Conservation (phyloP, 2,113 vertebrate species). For the Ammospiza caudacuta region DNA sequence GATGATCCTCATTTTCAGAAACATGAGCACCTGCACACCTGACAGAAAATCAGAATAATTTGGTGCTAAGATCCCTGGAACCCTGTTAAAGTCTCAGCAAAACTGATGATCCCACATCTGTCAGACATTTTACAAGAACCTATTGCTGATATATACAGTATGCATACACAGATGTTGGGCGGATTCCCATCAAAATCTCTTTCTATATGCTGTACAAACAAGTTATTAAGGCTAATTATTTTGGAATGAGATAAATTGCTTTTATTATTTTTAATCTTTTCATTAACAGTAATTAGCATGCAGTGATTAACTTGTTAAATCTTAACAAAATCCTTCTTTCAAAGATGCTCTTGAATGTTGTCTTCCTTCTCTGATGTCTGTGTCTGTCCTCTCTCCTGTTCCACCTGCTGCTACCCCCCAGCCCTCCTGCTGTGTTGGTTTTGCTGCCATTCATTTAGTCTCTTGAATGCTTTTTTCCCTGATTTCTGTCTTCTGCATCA, state of each 20-base stretch:
- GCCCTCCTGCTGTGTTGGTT: neutral
- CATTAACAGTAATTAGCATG: slow-evolving; percentile 34
- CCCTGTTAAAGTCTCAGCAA: neutral
- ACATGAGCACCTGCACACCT: neutral
- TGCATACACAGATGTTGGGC: neutral
- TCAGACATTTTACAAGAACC: neutral
- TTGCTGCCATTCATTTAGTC: neutral
- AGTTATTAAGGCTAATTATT: slow-evolving; percentile 15
- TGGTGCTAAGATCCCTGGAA: neutral
- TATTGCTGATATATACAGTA: neutral
- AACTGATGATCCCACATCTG: neutral
- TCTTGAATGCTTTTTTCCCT: neutral
- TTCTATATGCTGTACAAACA: neutral
- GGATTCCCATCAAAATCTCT: neutral
- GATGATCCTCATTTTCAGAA: neutral
- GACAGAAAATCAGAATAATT: neutral
- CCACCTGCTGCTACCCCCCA: neutral
- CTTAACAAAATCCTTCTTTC: neutral
- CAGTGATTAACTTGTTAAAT: neutral
- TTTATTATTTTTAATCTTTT: slow-evolving; percentile 37
- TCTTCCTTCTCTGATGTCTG: neutral
- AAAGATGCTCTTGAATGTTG: neutral
- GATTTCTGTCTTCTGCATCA: neutral
- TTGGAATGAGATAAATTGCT: slow-evolving; percentile 12
- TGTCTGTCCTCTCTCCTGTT: neutral